Evolutionary conservation across 37 sponge, comb jelly and placozoan species (phyloP), one percentile per base, ranked within the genome.

Genomic region (Eunapius fragilis): DNA sequence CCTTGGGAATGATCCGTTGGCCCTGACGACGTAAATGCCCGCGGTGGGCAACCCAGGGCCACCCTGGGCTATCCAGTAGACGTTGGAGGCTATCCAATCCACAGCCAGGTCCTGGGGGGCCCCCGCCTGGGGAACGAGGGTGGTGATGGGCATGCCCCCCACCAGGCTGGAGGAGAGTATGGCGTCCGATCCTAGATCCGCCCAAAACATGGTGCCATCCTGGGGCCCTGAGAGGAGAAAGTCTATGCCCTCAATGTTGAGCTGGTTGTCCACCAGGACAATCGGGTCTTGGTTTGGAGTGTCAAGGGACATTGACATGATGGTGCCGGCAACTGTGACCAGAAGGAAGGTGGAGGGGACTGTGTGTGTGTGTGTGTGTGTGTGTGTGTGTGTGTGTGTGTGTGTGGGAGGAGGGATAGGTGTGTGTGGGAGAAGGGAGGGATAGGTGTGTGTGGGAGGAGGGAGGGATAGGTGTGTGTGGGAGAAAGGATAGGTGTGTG

Each of bases 41-140:
- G 41, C 41, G 3, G 41, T 6, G 41, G 6, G 6, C 41, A 9
- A 19, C 58, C 1, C n/a, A n/a, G n/a, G 58, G 58, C 58, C 14
- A 1, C 58, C 58, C 58, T 58, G 58, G 33, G 86, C 86, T 0
- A 77, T 86, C 95, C 95, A 95, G 74, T 87, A 95, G 30, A 95
- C 24, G 31, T 87, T 86, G 7, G 75, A 58, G 41, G 74, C 71
- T 5, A 95, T 48, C 96, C 96, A 95, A 36, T 95, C 96, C 22
- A 93, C 77, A 0, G 96, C 96, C 24, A 95, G 0, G 2, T 92
- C 85, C 28, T 86, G 84, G 25, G 85, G 34, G 25, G 0, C 0
- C 6, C 41, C 34, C 10, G 70, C 19, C 14, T 67, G 50, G 37
- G 36, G 37, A n/a, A 82, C 23, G 9, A 82, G 47, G 7, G 47